A percentile compares a stretch with the other conserved stretches of the same genome.
phyloP scores from a whole-genome alignment of 2,113 vertebrate species.

The Sinosuthora webbiana region DNA sequence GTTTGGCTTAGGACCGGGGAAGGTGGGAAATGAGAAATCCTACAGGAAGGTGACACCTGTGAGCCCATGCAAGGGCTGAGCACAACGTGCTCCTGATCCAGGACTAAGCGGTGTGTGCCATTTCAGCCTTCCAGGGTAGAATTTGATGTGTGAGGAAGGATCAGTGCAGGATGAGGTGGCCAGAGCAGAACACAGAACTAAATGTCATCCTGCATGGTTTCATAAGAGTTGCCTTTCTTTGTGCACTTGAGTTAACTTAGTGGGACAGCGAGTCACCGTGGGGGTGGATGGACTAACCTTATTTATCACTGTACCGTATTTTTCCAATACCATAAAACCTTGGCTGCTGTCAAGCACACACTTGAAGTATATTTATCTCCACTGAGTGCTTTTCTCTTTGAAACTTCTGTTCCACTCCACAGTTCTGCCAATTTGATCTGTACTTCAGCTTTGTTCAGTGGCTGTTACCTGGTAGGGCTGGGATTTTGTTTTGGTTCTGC shows the following conservation, averaged over 20 bases:
- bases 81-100: neutral
- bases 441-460: neutral
- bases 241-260: neutral
- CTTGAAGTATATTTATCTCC: neutral
- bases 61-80: neutral
- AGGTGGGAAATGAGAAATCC: neutral
- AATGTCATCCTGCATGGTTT: neutral
- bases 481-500: neutral
- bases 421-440: neutral
- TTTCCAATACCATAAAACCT: neutral
- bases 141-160: neutral
- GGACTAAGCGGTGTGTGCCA: neutral
- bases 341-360: neutral
- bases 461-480: neutral
- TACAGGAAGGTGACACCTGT: neutral
- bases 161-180: neutral
- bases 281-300: neutral
- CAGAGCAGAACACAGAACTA: neutral
- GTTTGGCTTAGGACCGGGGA: neutral
- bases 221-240: neutral
- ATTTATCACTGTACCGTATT: neutral
- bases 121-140: neutral
- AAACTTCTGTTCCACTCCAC: neutral
- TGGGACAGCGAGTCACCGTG: neutral
- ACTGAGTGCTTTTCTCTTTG: neutral